These are phyloP conservation scores for Bombylius major DNA, from an alignment of 2,888 invertebrate genomes.

Conservation along the genomic window DNA sequence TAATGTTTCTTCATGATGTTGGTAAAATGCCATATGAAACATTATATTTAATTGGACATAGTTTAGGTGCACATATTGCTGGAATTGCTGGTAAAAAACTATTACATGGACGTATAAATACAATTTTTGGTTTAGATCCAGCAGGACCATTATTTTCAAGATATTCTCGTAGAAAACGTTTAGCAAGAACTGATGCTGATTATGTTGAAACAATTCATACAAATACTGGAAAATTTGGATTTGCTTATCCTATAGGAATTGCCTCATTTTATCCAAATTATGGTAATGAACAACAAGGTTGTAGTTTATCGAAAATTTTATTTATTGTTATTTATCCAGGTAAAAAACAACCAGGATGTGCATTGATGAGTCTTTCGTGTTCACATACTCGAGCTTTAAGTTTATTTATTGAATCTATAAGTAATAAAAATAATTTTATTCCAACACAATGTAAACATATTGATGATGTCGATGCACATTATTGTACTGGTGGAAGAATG, in stretches of 20 bases:
- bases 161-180: conserved; percentile 28
- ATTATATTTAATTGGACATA: conserved; percentile 43
- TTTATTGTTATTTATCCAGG: conserved; percentile 17
- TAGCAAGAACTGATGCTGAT: conserved; percentile 25
- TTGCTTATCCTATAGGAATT: conserved; percentile 29
- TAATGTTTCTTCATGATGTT: conserved; percentile 35
- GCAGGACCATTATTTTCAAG: conserved; percentile 24
- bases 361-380: too few relatives aligned
- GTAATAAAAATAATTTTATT: conserved; percentile 25
- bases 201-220: conserved; percentile 38
- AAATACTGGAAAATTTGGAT: conserved; percentile 26
- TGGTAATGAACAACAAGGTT: conserved; percentile 32
- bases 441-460: neutral
- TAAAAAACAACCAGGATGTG: neutral
- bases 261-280: conserved; percentile 37
- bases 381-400: too few relatives aligned
- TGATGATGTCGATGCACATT: neutral
- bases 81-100: conserved; percentile 44
- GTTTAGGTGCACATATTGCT: conserved; percentile 45
- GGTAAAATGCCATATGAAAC: conserved; percentile 37
- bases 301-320: too few relatives aligned
- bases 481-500: conserved; percentile 16
- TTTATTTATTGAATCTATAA: too few relatives aligned
- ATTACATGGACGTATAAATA: conserved; percentile 37
- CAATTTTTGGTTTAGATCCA: conserved; percentile 36